Percentiles rank a stretch among this genome's conserved stretches.
Conservation (phyloP, 2,797 vertebrate genomes). For the Serranus cabrilla region DNA sequence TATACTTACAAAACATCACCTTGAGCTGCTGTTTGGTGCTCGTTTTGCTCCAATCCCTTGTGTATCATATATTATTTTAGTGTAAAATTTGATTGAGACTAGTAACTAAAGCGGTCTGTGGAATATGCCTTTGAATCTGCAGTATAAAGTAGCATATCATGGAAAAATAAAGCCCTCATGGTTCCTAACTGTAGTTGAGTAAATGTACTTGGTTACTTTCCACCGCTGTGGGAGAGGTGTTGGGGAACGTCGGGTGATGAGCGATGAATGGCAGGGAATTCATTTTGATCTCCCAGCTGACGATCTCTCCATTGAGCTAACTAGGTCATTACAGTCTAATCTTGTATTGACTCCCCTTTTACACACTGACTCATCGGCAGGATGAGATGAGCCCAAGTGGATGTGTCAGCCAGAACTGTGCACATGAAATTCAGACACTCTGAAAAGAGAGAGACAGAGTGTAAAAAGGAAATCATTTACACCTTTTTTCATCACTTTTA, state of each 20-base stretch:
- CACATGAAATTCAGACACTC: conserved; percentile 53
- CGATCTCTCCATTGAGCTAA: conserved; percentile 69
- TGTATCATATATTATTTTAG: not conserved
- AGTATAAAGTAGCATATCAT: not conserved
- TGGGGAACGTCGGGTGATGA: conserved; percentile 44
- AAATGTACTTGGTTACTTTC: conserved; percentile 6
- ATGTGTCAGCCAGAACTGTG: conserved; percentile 76
- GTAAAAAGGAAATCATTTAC: conserved; percentile 57
- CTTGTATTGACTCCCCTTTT: conserved; percentile 73
- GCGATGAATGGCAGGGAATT: conserved; percentile 74
- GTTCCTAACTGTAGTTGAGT: not conserved
- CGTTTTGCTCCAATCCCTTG: no score
- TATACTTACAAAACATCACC: no score
- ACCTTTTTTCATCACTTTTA: conserved; percentile 58
- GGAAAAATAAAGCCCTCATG: not conserved
- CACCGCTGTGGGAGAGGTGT: conserved; percentile 38
- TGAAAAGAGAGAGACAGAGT: conserved; percentile 51
- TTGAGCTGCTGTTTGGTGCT: no score
- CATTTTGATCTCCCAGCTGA: conserved; percentile 75
- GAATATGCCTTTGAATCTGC: not conserved
- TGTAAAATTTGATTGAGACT: not conserved
- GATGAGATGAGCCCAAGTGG: conserved; percentile 67
- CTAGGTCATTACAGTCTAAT: conserved; percentile 79
- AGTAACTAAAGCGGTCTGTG: not conserved
- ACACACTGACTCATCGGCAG: conserved; percentile 76